These are phyloP conservation scores for Ommatoiulus sabulosus DNA, from an alignment of 2,888 invertebrate species.

Conservation along the genomic window DNA sequence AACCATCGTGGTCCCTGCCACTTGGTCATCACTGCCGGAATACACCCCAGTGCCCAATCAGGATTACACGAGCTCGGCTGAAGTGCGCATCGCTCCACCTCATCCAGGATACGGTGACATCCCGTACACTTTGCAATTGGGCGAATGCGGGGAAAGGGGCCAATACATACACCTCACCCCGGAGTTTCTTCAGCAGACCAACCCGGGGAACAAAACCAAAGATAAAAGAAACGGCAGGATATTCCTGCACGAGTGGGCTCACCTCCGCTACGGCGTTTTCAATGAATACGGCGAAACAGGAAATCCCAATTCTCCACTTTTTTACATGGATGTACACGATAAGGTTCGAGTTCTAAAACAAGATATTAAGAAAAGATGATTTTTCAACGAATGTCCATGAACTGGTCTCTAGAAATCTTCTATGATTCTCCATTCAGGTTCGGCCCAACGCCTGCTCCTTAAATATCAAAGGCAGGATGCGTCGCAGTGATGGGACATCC, in stretches of 20 bases:
- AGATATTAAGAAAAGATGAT: too few species aligned
- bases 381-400: not conserved
- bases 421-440: not conserved
- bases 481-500: not conserved
- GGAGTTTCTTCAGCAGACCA: constrained; percentile 47
- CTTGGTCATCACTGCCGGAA: constrained; percentile 62
- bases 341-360: not conserved
- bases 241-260: constrained; percentile 64
- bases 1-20: constrained; percentile 64
- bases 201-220: not conserved
- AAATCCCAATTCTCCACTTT: not conserved
- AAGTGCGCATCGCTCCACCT: constrained; percentile 62
- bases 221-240: constrained; percentile 58
- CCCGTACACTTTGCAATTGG: constrained; percentile 64
- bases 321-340: not conserved
- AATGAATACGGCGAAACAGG: constrained; percentile 58
- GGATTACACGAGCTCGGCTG: constrained; percentile 54
- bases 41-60: constrained; percentile 56
- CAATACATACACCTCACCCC: constrained; percentile 63
- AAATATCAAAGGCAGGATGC: constrained; percentile 4
- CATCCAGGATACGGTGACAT: constrained; percentile 63
- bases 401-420: not conserved
- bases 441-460: not conserved
- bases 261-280: constrained; percentile 63
- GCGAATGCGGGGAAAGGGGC: constrained; percentile 64